Evolutionary conservation across 1,140 invertebrate genomes (phyloP).

Genomic region (Drosophila auraria): DNA sequence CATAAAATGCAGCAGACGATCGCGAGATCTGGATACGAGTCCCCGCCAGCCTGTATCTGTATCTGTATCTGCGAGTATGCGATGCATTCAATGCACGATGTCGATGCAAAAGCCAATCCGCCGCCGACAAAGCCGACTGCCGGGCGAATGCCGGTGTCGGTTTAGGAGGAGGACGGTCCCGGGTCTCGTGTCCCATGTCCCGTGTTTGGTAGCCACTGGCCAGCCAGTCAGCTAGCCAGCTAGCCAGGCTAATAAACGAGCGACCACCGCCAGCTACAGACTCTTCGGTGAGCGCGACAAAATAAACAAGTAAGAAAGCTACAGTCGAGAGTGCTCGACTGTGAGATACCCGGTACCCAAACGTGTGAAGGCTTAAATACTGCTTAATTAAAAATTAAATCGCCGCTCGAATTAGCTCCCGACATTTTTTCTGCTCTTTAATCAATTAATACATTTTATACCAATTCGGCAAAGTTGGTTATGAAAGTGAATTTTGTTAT

Average conservation of each 20-base stretch:
- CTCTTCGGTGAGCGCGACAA: slow-evolving; percentile 80
- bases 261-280: slow-evolving; percentile 71
- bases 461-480: no score
- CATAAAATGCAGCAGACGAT: slow-evolving; percentile 79
- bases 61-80: slow-evolving; percentile 70
- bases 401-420: no score
- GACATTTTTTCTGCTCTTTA: no score
- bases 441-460: no score
- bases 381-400: no score
- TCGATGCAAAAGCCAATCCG: slow-evolving; percentile 24
- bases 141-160: slow-evolving; percentile 11
- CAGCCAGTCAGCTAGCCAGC: slow-evolving; percentile 39
- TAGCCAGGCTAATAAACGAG: slow-evolving; percentile 56
- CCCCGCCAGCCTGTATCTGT: slow-evolving; percentile 54
- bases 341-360: no score
- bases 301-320: no score
- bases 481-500: no score
- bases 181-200: slow-evolving; percentile 35
- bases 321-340: no score
- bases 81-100: slow-evolving; percentile 61
- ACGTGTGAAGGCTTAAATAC: no score
- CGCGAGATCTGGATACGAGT: slow-evolving; percentile 66
- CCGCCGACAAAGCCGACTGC: slow-evolving; percentile 34
- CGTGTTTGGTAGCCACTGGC: slow-evolving; percentile 41
- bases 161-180: slow-evolving; percentile 24